phyloP scores from a whole-genome alignment of 2,797 vertebrate species.

The Hafferia zeledoni region DNA sequence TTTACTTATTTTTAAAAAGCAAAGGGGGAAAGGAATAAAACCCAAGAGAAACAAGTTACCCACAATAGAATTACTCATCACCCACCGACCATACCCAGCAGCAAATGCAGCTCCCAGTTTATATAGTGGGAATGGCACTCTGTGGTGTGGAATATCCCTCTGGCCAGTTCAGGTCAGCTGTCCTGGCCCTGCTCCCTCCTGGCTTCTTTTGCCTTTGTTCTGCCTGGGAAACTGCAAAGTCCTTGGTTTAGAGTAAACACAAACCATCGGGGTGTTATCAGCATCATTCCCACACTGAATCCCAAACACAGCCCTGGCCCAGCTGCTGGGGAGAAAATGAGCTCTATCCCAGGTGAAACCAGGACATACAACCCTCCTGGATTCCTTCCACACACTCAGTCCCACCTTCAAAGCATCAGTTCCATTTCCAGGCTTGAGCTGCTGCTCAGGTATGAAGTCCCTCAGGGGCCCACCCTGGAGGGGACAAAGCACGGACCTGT shows the following conservation, averaged over 20 bases:
- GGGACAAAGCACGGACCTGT: not conserved
- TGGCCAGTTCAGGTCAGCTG: not conserved
- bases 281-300: not conserved
- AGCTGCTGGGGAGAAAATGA: not conserved
- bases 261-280: not conserved
- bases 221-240: not conserved
- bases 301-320: not conserved
- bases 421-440: not conserved
- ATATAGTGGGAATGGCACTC: not conserved
- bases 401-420: not conserved
- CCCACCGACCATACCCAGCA: not conserved
- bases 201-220: too few species aligned
- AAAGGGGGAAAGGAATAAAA: not conserved
- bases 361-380: not conserved
- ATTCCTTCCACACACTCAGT: not conserved
- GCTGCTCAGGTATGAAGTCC: not conserved
- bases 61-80: not conserved
- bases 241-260: not conserved
- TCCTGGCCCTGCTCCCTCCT: not conserved
- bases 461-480: not conserved
- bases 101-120: not conserved
- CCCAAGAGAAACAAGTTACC: not conserved
- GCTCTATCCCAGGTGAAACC: not conserved
- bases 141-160: not conserved
- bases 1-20: not conserved